Percentiles rank a stretch among this genome's conserved stretches.
Evolutionary conservation across 2,797 vertebrate genomes (phyloP).

Genomic region (Melanotaenia trifasciata): DNA sequence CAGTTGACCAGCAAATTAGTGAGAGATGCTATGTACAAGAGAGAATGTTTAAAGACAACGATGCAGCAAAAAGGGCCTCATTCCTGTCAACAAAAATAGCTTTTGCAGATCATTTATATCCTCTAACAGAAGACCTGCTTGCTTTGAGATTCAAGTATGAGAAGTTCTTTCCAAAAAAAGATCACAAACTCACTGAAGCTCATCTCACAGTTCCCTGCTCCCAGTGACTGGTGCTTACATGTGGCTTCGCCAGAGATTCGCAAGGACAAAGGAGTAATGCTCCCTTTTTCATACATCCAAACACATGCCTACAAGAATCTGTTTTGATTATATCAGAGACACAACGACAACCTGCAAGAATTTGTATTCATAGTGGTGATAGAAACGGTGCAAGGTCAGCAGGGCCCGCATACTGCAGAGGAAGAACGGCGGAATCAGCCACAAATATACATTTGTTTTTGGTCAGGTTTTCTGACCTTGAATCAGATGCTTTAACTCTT

Average conservation of each 20-base stretch:
- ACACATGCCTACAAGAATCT: constrained; percentile 12
- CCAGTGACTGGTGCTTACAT: neutral
- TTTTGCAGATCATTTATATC: neutral
- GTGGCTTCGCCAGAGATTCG: neutral
- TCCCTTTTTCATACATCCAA: constrained; percentile 3
- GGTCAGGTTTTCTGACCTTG: neutral
- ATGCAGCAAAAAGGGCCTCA: neutral
- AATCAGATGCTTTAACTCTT: neutral
- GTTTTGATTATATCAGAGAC: constrained; percentile 14
- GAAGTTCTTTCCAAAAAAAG: neutral
- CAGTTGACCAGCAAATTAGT: constrained; percentile 21
- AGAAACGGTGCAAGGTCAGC: constrained; percentile 27
- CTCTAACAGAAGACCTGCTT: neutral
- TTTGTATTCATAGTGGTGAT: constrained; percentile 8
- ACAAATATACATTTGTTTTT: constrained; percentile 1
- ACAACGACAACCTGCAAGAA: constrained; percentile 11
- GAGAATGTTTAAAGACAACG: constrained; percentile 6
- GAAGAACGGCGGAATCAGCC: neutral
- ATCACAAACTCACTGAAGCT: neutral
- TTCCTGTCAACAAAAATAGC: neutral
- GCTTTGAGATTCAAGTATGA: neutral
- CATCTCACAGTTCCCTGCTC: neutral
- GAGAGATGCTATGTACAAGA: constrained; percentile 46
- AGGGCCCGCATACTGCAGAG: constrained; percentile 14
- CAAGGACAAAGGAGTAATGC: constrained; percentile 5